Evolutionary conservation across 2,113 vertebrate species (phyloP).

Genomic region (Uria aalge): DNA sequence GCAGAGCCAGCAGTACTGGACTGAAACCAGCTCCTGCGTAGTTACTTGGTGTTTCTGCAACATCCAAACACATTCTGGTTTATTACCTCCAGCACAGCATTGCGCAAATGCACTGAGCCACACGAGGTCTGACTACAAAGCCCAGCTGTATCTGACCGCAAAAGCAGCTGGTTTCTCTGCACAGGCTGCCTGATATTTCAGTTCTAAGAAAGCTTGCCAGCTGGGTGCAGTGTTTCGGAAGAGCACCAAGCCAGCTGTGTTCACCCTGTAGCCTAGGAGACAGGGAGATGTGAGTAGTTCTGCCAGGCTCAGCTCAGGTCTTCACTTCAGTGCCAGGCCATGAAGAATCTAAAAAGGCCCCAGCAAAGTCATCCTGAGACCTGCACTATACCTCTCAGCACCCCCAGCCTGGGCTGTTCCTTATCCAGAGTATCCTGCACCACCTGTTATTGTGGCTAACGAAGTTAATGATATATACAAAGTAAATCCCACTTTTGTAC

Average conservation of each 20-base stretch:
- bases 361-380: not conserved
- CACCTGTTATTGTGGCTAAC: not conserved
- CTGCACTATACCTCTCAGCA: not conserved
- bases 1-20: not conserved
- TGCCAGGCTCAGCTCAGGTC: not conserved
- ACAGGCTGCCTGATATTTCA: not conserved
- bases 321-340: not conserved
- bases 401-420: not conserved
- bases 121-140: not conserved
- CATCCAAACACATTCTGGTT: not conserved
- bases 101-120: not conserved
- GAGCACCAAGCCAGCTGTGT: not conserved
- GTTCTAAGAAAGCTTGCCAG: not conserved
- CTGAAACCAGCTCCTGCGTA: not conserved
- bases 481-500: not conserved
- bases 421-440: not conserved
- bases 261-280: not conserved
- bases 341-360: not conserved
- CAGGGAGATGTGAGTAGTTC: not conserved
- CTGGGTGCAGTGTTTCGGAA: not conserved
- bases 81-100: not conserved
- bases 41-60: not conserved
- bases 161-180: not conserved
- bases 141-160: not conserved
- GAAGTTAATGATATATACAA: not conserved